Conservation (phyloP, 2,888 invertebrate genomes). For the Caenorhabditis plicata region DNA sequence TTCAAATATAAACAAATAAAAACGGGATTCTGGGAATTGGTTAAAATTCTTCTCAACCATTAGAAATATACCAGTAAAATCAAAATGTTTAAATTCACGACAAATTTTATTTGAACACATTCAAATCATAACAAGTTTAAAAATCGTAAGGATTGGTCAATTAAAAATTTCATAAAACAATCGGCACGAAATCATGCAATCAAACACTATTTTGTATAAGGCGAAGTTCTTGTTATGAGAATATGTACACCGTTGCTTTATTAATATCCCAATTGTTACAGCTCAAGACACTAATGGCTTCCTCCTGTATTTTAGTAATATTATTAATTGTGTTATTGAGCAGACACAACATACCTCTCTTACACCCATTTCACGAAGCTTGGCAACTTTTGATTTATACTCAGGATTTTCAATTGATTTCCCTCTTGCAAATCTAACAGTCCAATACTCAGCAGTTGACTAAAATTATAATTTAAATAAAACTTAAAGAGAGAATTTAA, state of each 20-base stretch:
- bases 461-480: slow-evolving; percentile 5
- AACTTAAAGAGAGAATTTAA: slow-evolving; percentile 1
- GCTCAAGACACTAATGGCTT: slow-evolving; percentile 51
- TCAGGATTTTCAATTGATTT: slow-evolving; percentile 76
- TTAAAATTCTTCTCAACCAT: too few species aligned
- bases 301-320: slow-evolving; percentile 37
- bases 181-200: too few species aligned
- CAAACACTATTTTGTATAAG: too few species aligned
- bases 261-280: slow-evolving; percentile 56
- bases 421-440: slow-evolving; percentile 86
- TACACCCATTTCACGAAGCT: slow-evolving; percentile 90
- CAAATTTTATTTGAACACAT: too few species aligned
- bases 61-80: too few species aligned
- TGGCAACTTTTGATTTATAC: slow-evolving; percentile 83
- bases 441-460: slow-evolving; percentile 93
- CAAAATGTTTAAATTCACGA: too few species aligned
- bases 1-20: too few species aligned
- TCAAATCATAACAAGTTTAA: too few species aligned
- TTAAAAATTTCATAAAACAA: too few species aligned
- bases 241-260: slow-evolving; percentile 55
- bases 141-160: too few species aligned
- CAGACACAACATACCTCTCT: slow-evolving; percentile 72
- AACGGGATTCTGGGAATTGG: too few species aligned
- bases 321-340: not conserved
- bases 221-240: too few species aligned